A percentile compares a stretch with the other conserved stretches of the same genome.
Conservation (phyloP, 2,888 invertebrate genomes). For the Nemoura dubitans region DNA sequence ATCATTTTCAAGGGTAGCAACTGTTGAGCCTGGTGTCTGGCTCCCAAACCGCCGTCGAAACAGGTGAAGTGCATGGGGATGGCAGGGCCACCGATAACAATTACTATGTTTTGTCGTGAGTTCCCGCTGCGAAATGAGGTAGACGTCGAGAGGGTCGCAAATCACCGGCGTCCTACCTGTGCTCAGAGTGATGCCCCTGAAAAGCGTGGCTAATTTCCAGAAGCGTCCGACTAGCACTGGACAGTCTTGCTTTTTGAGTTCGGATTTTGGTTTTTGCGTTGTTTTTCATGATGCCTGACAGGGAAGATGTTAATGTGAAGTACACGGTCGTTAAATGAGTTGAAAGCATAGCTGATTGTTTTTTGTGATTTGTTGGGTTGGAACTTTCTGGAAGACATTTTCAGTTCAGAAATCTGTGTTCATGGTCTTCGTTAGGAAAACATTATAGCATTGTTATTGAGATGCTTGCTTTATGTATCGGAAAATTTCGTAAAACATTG, state of each 20-base stretch:
- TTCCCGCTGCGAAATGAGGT: constrained; percentile 4
- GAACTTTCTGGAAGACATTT: neutral
- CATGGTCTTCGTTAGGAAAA: too few species aligned
- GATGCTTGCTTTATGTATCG: too few species aligned
- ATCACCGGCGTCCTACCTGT: neutral
- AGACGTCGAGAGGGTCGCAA: neutral
- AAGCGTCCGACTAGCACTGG: neutral
- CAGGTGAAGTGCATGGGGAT: neutral
- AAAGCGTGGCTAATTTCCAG: neutral
- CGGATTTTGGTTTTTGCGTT: neutral
- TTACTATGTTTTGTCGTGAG: neutral
- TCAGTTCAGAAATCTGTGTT: neutral
- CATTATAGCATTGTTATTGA: too few species aligned
- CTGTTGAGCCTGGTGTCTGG: too few species aligned
- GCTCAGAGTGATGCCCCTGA: neutral
- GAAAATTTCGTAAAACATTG: too few species aligned
- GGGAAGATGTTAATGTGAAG: neutral
- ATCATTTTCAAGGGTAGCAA: neutral
- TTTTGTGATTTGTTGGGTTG: neutral
- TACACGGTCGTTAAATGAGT: neutral
- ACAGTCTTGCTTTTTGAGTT: neutral
- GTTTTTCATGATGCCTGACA: neutral
- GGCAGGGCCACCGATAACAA: neutral
- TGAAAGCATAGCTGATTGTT: neutral
- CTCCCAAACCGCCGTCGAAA: neutral